Evolutionary conservation across 2,888 invertebrate species (phyloP).

Genomic region (Sminthurides aquaticus): DNA sequence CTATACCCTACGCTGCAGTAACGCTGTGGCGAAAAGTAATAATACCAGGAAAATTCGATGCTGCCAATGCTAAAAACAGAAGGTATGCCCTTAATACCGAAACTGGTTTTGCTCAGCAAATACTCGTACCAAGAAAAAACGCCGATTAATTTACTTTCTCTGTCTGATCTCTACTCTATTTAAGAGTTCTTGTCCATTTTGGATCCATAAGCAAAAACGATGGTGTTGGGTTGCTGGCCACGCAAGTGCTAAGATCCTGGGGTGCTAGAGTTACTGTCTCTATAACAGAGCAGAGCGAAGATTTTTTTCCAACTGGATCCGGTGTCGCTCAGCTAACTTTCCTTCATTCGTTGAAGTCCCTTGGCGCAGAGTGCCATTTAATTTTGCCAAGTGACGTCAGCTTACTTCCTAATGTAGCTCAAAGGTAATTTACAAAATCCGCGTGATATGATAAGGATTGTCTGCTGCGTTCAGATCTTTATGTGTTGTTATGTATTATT

Average conservation of each 20-base stretch:
- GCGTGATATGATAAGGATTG: neutral
- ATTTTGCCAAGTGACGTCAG: conserved; percentile 39
- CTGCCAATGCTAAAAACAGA: conserved; percentile 37
- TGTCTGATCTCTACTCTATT: neutral
- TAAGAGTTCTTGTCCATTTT: conserved; percentile 39
- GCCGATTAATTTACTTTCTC: conserved; percentile 1
- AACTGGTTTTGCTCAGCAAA: neutral
- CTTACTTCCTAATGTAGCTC: conserved; percentile 39
- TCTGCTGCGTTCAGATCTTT: neutral
- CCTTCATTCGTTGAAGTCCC: conserved; percentile 39
- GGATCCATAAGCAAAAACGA: conserved; percentile 42
- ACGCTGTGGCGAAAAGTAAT: conserved; percentile 49
- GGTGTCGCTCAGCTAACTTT: conserved; percentile 42
- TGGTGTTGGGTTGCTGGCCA: conserved; percentile 40
- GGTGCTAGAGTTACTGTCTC: conserved; percentile 41
- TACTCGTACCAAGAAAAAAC: neutral
- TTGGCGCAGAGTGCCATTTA: conserved; percentile 42
- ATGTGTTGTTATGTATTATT: neutral
- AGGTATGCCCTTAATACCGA: conserved; percentile 30
- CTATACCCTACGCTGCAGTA: conserved; percentile 56
- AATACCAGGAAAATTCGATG: conserved; percentile 27
- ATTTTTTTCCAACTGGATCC: conserved; percentile 29
- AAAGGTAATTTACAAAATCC: conserved; percentile 30
- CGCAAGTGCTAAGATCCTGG: conserved; percentile 39
- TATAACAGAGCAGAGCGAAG: conserved; percentile 33